phyloP scores from a whole-genome alignment of 2,797 vertebrate species.

The Liparis tanakae region DNA sequence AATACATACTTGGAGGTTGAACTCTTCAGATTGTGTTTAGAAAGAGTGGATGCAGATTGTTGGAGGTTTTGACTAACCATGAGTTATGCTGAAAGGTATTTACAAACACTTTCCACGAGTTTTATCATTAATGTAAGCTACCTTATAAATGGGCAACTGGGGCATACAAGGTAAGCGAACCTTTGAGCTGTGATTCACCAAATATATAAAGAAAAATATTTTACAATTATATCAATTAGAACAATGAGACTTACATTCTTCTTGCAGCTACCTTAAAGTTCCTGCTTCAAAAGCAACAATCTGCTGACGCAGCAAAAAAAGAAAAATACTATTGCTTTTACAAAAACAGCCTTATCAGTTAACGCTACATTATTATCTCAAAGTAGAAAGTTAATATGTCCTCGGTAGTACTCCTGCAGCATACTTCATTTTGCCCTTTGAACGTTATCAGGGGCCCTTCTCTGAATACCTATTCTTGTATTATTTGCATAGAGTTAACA shows the following conservation, averaged over 20 bases:
- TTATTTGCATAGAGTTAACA: not conserved
- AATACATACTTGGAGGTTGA: not conserved
- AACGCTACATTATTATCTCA: slow-evolving; percentile 11
- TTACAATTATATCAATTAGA: not conserved
- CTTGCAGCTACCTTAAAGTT: not conserved
- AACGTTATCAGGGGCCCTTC: slow-evolving; percentile 3
- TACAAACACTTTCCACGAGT: not conserved
- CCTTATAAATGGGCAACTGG: not conserved
- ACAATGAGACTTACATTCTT: not conserved
- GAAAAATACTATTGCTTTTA: not conserved
- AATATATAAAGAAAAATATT: not conserved
- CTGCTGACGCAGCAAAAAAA: slow-evolving; percentile 16
- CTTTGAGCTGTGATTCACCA: not conserved
- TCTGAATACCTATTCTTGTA: not conserved
- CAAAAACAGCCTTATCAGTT: slow-evolving; percentile 19
- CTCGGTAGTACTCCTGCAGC: not conserved
- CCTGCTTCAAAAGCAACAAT: not conserved
- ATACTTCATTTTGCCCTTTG: slow-evolving; percentile 49
- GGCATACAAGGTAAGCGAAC: not conserved
- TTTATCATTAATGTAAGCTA: not conserved
- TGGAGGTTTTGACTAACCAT: not conserved
- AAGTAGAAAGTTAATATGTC: slow-evolving; percentile 49
- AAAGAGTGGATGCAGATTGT: not conserved
- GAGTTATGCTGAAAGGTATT: not conserved
- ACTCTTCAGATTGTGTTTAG: not conserved